Conservation (phyloP, 2,888 invertebrate species). For the Eretmocerus hayati region DNA sequence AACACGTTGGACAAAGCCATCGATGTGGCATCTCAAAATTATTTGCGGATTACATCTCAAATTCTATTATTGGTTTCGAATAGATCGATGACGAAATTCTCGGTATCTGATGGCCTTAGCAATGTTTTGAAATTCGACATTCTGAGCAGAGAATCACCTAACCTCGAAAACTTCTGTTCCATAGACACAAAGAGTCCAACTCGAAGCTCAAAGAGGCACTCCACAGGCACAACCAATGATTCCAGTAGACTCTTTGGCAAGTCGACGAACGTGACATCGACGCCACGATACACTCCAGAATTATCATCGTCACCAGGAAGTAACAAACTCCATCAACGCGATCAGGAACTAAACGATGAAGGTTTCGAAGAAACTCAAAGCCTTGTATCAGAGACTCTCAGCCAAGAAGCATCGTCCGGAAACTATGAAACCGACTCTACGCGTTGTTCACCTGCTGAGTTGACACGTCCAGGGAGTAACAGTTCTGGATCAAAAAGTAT, state of each 20-base stretch:
- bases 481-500: neutral
- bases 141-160: too few relatives aligned
- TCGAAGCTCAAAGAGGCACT: neutral
- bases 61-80: too few relatives aligned
- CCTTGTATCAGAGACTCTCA: constrained; percentile 77
- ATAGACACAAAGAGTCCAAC: neutral
- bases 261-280: neutral
- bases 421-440: constrained; percentile 54
- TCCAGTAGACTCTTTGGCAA: constrained; percentile 26
- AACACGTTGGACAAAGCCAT: too few relatives aligned
- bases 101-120: too few relatives aligned
- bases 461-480: constrained; percentile 13
- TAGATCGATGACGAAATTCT: too few relatives aligned
- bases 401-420: constrained; percentile 76
- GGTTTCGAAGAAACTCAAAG: constrained; percentile 88
- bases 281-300: constrained; percentile 41
- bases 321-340: constrained; percentile 46
- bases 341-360: constrained; percentile 76
- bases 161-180: neutral
- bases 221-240: neutral
- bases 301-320: too few relatives aligned
- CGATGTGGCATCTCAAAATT: too few relatives aligned
- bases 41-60: too few relatives aligned
- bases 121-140: too few relatives aligned
- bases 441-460: constrained; percentile 41